Evolutionary conservation across 2,888 invertebrate species (phyloP), one percentile per base, ranked within the genome.

Genomic region (Tortricodes alternella): DNA sequence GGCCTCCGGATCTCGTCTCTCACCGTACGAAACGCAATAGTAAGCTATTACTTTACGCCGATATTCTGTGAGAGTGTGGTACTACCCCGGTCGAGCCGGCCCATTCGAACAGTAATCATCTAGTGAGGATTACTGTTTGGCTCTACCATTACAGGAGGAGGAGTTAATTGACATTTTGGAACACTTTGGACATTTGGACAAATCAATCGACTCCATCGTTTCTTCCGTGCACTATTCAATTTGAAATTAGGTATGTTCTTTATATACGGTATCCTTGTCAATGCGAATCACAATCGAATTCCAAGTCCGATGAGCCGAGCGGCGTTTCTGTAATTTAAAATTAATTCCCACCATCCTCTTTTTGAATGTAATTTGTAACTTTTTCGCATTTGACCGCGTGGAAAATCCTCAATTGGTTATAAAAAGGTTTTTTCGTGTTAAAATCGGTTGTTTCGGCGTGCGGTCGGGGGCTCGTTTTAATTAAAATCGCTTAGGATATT

Each of bases 401-500:
- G 77, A 76, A 79, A 78, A 78, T 77, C 70, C 68, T 61, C 73
- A 73, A 74, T 75, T 68, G 70, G 74, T 74, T 73, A 70, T 72
- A 76, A 72, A 74, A 76, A 76, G 70, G 69, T 68, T 71, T 68
- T 67, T 65, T 62, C 52, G 53, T 55, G 58, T 48, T 44, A 55
- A 59, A 61, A 50, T 59, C 48, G 56, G 58, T 55, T 52, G 53
- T 46, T 43, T 16, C 24, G 35, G 16, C 57, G 19, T 55, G 59
- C 58, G 63, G 64, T 51, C 60, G 51, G 44, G 46, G 46, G 49
- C 39, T 56, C 24, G 52, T 34, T 70, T 71, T 68, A 62, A 71
- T 73, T 67, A 67, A 67, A 69, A 29, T 13, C 37, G 37, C 43
- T 50, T 56, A 56, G 56, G 56, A 50, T 32, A 44, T 56, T 44